Conservation (phyloP, 2,113 vertebrate genomes). For the Lampris megalopsis region DNA sequence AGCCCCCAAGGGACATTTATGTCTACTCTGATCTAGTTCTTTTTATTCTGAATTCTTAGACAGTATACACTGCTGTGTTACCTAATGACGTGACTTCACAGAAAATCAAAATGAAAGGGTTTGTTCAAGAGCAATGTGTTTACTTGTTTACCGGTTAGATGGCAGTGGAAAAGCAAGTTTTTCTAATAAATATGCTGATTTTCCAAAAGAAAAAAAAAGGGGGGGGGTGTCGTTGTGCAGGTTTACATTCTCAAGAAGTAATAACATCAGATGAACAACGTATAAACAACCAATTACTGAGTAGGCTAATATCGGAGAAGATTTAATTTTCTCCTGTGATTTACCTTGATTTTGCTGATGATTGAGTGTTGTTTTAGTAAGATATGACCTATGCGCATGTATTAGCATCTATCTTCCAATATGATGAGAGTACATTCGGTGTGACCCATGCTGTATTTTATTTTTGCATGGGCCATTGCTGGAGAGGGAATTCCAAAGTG, state of each 20-base stretch:
- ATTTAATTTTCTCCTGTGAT: background rate
- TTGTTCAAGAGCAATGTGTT: too few relatives aligned
- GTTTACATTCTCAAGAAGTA: too few relatives aligned
- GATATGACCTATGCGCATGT: conserved; percentile 3
- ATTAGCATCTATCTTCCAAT: conserved; percentile 7
- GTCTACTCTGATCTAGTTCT: background rate
- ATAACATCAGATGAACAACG: background rate
- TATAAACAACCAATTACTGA: background rate
- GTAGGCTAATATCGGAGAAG: background rate
- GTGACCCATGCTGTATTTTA: background rate
- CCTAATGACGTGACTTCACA: background rate
- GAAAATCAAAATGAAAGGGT: background rate
- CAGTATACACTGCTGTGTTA: background rate
- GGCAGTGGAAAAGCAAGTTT: too few relatives aligned
- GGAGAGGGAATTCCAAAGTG: conserved; percentile 16
- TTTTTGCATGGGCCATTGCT: background rate
- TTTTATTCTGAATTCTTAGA: too few relatives aligned
- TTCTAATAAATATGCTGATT: too few relatives aligned
- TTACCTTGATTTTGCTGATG: conserved; percentile 3
- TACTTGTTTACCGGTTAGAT: too few relatives aligned
- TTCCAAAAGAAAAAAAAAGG: too few relatives aligned
- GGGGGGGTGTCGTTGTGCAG: too few relatives aligned
- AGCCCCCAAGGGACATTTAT: background rate
- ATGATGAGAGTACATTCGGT: conserved; percentile 8
- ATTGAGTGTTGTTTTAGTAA: background rate